Conservation (phyloP, 1,140 invertebrate genomes). For the Gryon sp. region DNA sequence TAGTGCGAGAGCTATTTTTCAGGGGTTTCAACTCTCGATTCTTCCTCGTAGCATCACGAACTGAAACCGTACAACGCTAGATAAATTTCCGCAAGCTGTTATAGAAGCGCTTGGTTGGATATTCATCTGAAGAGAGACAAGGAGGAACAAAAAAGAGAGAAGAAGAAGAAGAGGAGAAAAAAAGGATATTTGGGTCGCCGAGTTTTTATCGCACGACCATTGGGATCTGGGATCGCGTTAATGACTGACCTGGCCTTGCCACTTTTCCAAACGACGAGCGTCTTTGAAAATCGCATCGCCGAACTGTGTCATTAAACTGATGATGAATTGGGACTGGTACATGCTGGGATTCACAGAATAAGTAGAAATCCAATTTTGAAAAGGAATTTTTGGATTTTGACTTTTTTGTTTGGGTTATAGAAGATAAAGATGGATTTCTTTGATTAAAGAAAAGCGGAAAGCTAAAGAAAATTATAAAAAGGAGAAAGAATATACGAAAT, state of each 20-base stretch:
- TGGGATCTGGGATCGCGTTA: conserved; percentile 22
- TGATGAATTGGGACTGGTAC: no score
- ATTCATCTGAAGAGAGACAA: no score
- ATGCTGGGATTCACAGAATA: no score
- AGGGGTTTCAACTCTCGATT: conserved; percentile 53
- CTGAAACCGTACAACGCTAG: conserved; percentile 35
- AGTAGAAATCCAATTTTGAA: no score
- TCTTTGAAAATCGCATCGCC: neutral
- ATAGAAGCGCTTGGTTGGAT: neutral
- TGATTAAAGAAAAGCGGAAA: no score
- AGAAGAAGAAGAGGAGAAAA: neutral
- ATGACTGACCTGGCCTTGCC: conserved; percentile 34
- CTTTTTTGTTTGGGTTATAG: no score
- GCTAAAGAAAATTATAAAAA: no score
- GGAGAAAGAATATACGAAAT: no score
- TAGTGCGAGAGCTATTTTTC: conserved; percentile 75
- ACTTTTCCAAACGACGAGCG: neutral
- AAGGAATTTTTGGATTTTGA: no score
- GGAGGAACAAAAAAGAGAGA: no score
- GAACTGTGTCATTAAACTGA: conserved; percentile 16
- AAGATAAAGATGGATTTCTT: no score
- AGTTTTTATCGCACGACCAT: conserved; percentile 25
- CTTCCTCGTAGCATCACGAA: conserved; percentile 37
- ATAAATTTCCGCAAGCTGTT: conserved; percentile 36
- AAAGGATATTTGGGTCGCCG: conserved; percentile 23